These are phyloP conservation scores for Chrysolina haemoptera DNA, from an alignment of 2,888 invertebrate genomes.

Conservation along the genomic window DNA sequence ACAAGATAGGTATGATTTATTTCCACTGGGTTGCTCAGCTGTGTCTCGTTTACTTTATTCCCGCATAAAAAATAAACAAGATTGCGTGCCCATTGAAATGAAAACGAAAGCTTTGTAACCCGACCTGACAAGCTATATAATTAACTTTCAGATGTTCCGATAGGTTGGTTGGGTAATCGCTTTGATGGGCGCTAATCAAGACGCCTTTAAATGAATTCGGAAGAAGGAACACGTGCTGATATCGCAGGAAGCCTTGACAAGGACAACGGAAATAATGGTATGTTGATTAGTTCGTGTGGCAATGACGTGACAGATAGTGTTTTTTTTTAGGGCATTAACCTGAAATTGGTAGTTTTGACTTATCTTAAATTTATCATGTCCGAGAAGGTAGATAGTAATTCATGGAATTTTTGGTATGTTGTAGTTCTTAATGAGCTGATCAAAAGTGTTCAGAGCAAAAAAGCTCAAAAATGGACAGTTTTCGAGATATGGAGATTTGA, in stretches of 20 bases:
- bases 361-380: too few relatives aligned
- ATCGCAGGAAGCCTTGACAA: background rate
- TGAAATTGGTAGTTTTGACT: background rate
- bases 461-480: too few relatives aligned
- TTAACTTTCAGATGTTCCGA: slow-evolving; percentile 10
- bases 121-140: background rate
- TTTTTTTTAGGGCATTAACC: background rate
- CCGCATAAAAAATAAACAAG: slow-evolving; percentile 26
- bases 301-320: background rate
- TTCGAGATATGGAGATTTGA: too few relatives aligned
- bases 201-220: slow-evolving; percentile 3
- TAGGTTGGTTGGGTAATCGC: background rate
- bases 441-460: too few relatives aligned
- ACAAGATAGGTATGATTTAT: slow-evolving; percentile 21
- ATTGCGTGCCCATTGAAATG: slow-evolving; percentile 12
- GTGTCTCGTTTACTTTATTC: slow-evolving; percentile 21
- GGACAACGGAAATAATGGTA: background rate
- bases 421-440: too few relatives aligned
- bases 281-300: background rate
- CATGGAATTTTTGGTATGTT: too few relatives aligned
- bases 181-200: background rate
- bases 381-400: too few relatives aligned
- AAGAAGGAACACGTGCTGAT: background rate
- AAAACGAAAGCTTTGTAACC: slow-evolving; percentile 22
- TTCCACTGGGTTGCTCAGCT: slow-evolving; percentile 9